Percentiles rank a stretch among this genome's conserved stretches.
These are phyloP conservation scores for Chaetophractus vellerosus DNA, from an alignment of 2,797 vertebrate genomes.

Conservation along the genomic window DNA sequence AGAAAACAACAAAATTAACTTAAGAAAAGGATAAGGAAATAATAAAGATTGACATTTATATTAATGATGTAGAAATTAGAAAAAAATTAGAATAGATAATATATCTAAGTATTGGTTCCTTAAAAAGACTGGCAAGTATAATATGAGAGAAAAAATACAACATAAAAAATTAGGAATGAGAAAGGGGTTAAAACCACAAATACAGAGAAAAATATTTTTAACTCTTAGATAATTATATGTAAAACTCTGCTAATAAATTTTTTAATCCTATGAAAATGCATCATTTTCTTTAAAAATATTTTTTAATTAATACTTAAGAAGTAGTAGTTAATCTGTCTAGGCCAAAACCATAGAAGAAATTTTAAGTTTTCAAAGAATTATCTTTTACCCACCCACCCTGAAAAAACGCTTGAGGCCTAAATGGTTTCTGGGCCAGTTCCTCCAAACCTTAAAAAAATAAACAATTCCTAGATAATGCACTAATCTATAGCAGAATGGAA, in stretches of 20 bases:
- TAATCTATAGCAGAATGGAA: slow-evolving; percentile 21
- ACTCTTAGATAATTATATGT: slow-evolving; percentile 70
- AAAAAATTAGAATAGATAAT: slow-evolving; percentile 64
- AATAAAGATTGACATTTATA: slow-evolving; percentile 70
- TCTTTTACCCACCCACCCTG: neutral
- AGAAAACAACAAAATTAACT: slow-evolving; percentile 63
- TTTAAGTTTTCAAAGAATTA: slow-evolving; percentile 67
- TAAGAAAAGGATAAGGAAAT: slow-evolving; percentile 52
- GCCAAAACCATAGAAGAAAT: slow-evolving; percentile 55
- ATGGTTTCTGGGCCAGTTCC: neutral
- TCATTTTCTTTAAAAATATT: slow-evolving; percentile 70
- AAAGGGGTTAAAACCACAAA: slow-evolving; percentile 63
- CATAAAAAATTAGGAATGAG: slow-evolving; percentile 60
- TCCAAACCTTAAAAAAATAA: slow-evolving; percentile 60
- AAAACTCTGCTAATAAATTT: slow-evolving; percentile 59
- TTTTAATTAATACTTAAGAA: slow-evolving; percentile 69
- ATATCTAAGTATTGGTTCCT: slow-evolving; percentile 59
- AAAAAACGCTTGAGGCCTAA: slow-evolving; percentile 16
- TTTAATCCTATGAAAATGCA: slow-evolving; percentile 76
- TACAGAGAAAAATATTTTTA: slow-evolving; percentile 70
- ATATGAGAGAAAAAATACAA: slow-evolving; percentile 57
- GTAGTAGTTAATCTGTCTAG: slow-evolving; percentile 39
- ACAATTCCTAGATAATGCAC: neutral
- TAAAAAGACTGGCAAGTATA: slow-evolving; percentile 58
- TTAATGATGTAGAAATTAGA: slow-evolving; percentile 29